Base-by-base conservation (phyloP, 2,888 invertebrate species). In the Mythimna ferrago region DNA sequence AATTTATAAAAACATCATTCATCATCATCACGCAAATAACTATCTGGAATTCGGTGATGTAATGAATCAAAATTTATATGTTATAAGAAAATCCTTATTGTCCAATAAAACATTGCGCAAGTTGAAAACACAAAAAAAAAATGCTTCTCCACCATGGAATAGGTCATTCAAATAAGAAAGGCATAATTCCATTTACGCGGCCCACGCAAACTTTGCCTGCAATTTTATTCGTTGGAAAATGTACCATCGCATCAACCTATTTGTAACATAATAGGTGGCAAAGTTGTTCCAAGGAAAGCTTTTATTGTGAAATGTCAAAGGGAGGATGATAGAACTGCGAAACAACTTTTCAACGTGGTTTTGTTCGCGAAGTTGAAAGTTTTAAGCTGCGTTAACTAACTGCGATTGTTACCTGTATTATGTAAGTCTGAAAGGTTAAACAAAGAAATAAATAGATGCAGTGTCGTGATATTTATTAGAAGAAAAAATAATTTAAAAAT, bases 341-440 rank as follows among this genome's bases (percentile, higher is more conserved):
- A 56, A 53, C n/a, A 72, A 78, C 58, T 80, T 73, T 48, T 26
- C 53, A 66, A 60, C 38, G 65, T 16, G 66, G 80, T 78, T 82
- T 72, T 56, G 77, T 78, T 81, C 21, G n/a, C 9, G 4, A 64
- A 68, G 54, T 68, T 21, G 11, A 35, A 64, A 61, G 66, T 71
- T 78, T 68, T 60, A 66, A 81, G 53, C 64, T 54, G 53, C 6
- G 56, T 5, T 51, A 57, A 54, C 60, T 57, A 44, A 58, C 38
- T 48, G 54, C n/a, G 16, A 64, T 61, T 60, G 58, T 41, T 21
- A 16, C 14, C 53, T 10, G 11, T 56, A n/a, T 58, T 70, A n/a
- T 78, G 21, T 60, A 9, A 41, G 58, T 71, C n/a, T 71, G 51
- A 1, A 32, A 32, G 5, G 57, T 77, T 7, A n/a, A n/a, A 48